A percentile compares a stretch with the other conserved stretches of the same genome.
Evolutionary conservation across 2,888 invertebrate species (phyloP).

Genomic region (Eupeodes luniger): DNA sequence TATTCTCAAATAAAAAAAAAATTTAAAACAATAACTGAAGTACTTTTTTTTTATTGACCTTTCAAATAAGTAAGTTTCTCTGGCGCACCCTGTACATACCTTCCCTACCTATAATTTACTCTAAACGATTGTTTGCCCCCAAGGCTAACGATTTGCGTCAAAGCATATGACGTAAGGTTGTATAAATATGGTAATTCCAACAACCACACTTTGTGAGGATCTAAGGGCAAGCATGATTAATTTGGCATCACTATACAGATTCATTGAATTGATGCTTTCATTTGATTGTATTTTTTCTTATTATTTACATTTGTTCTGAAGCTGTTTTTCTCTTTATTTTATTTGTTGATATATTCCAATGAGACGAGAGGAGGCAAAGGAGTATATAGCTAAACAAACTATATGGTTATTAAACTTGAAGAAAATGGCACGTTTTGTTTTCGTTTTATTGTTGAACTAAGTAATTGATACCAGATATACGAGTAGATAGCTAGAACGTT

Average conservation of each 20-base stretch:
- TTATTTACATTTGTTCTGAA: constrained; percentile 2
- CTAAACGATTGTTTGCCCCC: constrained; percentile 31
- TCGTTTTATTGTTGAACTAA: constrained; percentile 11
- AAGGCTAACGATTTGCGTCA: constrained; percentile 63
- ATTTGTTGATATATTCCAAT: constrained; percentile 4
- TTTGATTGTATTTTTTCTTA: constrained; percentile 42
- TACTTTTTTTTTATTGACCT: too few species aligned
- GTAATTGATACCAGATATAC: background rate
- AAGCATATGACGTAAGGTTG: constrained; percentile 16
- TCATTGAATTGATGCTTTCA: constrained; percentile 36
- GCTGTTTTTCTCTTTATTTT: background rate
- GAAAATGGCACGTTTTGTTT: constrained; percentile 19
- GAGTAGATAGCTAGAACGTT: background rate
- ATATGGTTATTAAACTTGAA: constrained; percentile 18
- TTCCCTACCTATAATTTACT: constrained; percentile 3
- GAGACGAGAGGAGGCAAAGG: background rate
- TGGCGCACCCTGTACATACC: too few species aligned
- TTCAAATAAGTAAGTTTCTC: too few species aligned
- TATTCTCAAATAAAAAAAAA: too few species aligned
- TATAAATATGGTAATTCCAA: constrained; percentile 38
- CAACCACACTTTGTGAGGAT: constrained; percentile 18
- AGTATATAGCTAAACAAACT: constrained; percentile 16
- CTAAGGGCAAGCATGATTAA: constrained; percentile 14
- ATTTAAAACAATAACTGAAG: too few species aligned
- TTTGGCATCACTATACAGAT: constrained; percentile 44